Evolutionary conservation across 2,888 invertebrate genomes (phyloP).

Genomic region (Microctonus aethiopoides): DNA sequence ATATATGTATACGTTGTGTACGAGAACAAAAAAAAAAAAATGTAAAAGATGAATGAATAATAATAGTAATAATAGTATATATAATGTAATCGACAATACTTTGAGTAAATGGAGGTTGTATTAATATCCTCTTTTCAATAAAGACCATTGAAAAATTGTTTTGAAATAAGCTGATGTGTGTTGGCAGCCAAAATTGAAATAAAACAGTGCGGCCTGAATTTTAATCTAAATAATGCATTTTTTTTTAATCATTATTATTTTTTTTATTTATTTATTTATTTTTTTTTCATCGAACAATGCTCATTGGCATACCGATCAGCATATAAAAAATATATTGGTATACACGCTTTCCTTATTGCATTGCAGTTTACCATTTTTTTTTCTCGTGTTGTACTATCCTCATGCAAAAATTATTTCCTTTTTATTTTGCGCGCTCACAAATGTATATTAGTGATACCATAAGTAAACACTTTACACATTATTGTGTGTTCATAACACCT

Average conservation of each 20-base stretch:
- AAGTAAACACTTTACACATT: neutral
- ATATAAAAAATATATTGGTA: conserved; percentile 66
- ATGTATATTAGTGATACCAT: neutral
- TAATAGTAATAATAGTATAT: conserved; percentile 36
- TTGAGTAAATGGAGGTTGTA: neutral
- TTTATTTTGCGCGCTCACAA: conserved; percentile 25
- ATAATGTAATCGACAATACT: conserved; percentile 24
- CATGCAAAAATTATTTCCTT: conserved; percentile 40
- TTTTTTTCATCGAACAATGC: conserved; percentile 49
- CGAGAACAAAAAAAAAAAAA: conserved; percentile 30
- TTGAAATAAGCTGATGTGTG: conserved; percentile 23
- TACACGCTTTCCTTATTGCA: conserved; percentile 62
- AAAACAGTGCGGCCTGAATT: conserved; percentile 38
- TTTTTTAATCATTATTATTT: neutral
- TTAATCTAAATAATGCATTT: conserved; percentile 54
- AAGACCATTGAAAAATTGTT: conserved; percentile 49
- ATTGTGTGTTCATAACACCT: neutral
- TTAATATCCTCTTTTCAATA: conserved; percentile 36
- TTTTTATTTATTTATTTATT: neutral
- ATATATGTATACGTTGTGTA: conserved; percentile 23
- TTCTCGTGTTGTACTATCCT: conserved; percentile 48
- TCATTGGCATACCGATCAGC: conserved; percentile 56
- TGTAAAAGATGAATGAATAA: conserved; percentile 9
- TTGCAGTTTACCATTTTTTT: conserved; percentile 58
- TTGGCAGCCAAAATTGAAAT: conserved; percentile 23